These are phyloP conservation scores for Pararge aegeria DNA, from an alignment of 1,140 invertebrate genomes.

Conservation along the genomic window DNA sequence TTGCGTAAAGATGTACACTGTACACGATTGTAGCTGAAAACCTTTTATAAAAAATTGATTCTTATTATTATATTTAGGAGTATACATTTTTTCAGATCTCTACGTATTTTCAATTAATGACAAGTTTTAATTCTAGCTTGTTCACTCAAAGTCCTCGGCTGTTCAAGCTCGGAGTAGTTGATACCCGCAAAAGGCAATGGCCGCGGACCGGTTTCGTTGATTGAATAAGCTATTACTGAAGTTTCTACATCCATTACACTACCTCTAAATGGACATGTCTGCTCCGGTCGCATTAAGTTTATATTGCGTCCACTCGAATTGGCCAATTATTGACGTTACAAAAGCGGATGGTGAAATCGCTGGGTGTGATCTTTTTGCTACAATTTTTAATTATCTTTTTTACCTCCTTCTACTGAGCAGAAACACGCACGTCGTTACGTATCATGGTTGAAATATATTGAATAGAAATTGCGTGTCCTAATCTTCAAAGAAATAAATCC, in stretches of 20 bases:
- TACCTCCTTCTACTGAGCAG: not conserved
- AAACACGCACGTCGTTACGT: not conserved
- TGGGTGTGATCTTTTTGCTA: not conserved
- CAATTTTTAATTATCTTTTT: not conserved
- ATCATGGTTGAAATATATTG: too few relatives aligned
- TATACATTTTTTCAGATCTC: too few relatives aligned
- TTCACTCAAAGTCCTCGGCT: too few relatives aligned
- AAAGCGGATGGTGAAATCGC: conserved; percentile 14
- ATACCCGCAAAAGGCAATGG: conserved; percentile 13
- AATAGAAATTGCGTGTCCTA: too few relatives aligned
- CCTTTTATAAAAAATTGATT: not conserved
- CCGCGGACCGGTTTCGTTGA: conserved; percentile 38
- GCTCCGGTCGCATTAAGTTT: conserved; percentile 44
- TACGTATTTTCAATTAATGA: too few relatives aligned
- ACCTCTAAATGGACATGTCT: conserved; percentile 44
- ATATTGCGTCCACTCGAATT: conserved; percentile 46
- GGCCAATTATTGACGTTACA: conserved; percentile 42
- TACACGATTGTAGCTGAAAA: not conserved
- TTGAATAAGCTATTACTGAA: conserved; percentile 61
- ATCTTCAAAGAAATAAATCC: too few relatives aligned
- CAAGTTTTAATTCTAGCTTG: too few relatives aligned
- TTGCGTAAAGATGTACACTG: not conserved
- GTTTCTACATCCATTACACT: conserved; percentile 61
- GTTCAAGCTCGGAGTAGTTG: too few relatives aligned
- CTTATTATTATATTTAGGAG: too few relatives aligned